Conservation (phyloP, 2,113 vertebrate species). For the Rhinoderma darwinii region DNA sequence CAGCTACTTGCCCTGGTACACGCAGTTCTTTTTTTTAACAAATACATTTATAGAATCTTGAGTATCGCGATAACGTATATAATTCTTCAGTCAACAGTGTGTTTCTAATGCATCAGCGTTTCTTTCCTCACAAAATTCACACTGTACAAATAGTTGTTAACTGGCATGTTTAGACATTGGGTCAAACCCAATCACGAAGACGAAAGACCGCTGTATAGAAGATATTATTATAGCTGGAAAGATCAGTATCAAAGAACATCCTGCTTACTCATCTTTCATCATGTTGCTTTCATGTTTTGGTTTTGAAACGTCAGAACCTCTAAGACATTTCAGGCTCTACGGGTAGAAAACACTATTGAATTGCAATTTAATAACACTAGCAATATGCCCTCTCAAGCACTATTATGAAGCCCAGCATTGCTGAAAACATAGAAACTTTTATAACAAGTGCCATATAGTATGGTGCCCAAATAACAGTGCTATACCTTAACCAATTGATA, state of each 20-base stretch:
- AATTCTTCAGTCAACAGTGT: background rate
- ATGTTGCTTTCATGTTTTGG: background rate
- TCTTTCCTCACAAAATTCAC: background rate
- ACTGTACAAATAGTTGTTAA: background rate
- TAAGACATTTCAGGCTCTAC: background rate
- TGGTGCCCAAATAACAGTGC: no score
- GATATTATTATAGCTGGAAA: no score
- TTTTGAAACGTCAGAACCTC: background rate
- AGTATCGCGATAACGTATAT: background rate
- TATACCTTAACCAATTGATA: no score
- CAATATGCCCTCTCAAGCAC: background rate
- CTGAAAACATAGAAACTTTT: no score
- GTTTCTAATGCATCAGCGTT: background rate
- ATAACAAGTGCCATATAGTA: no score
- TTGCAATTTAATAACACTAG: background rate
- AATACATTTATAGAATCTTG: background rate
- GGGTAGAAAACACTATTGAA: background rate
- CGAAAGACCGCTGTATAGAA: no score
- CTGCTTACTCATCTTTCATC: no score
- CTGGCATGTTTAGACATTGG: no score
- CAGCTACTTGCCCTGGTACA: slow-evolving; percentile 91
- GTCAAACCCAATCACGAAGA: no score
- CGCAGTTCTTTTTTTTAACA: background rate
- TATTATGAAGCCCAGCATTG: no score
- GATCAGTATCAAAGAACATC: no score